These are phyloP conservation scores for Leptodactylus fallax DNA, from an alignment of 2,797 vertebrate species.

Conservation along the genomic window DNA sequence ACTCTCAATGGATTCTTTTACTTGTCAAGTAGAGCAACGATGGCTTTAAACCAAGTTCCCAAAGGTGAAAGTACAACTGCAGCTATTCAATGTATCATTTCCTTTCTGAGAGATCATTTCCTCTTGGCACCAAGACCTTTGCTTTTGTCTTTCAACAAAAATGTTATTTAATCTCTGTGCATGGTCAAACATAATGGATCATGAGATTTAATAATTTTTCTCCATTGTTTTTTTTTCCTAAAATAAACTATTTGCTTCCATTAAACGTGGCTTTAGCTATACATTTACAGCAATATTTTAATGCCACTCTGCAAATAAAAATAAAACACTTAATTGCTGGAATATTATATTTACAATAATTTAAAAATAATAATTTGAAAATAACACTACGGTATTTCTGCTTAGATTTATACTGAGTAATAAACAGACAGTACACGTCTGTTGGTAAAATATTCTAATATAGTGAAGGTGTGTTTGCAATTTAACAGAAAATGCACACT, in stretches of 20 bases:
- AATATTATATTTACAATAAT: slow-evolving; percentile 33
- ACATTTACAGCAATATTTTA: slow-evolving; percentile 28
- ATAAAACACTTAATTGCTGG: slow-evolving; percentile 43
- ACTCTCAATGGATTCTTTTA: slow-evolving; percentile 63
- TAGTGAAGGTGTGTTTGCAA: slow-evolving; percentile 29
- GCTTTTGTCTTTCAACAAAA: slow-evolving; percentile 66
- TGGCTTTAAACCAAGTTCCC: slow-evolving; percentile 65
- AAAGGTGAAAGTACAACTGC: slow-evolving; percentile 63
- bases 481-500: slow-evolving; percentile 45
- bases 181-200: slow-evolving; percentile 62
- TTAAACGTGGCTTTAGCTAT: slow-evolving; percentile 15
- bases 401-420: slow-evolving; percentile 34
- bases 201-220: slow-evolving; percentile 61
- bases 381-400: not conserved
- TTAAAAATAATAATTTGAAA: slow-evolving; percentile 19
- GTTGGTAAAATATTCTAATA: slow-evolving; percentile 37
- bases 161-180: slow-evolving; percentile 63
- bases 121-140: slow-evolving; percentile 60
- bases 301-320: slow-evolving; percentile 41
- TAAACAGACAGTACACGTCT: not conserved
- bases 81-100: slow-evolving; percentile 64
- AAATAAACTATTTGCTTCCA: slow-evolving; percentile 50
- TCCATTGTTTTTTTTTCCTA: slow-evolving; percentile 50
- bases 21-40: slow-evolving; percentile 64
- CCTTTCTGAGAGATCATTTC: slow-evolving; percentile 66